Conservation (phyloP, 2,113 vertebrate species). For the Danio rerio region GRCz12tu NC_133188.1:48737001-48737500, state of each 20-base stretch:
- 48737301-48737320: slow-evolving; percentile 1
- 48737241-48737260: not conserved
- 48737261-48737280: not conserved
- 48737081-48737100: not conserved
- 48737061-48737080: not conserved
- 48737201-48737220: not conserved
- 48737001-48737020: too few relatives aligned
- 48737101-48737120: not conserved
- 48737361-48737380: slow-evolving; percentile 16
- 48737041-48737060: not conserved
- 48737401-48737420: slow-evolving; percentile 1
- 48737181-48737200: not conserved
- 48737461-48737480: slow-evolving; percentile 2
- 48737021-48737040: not conserved
- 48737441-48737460: too few relatives aligned
- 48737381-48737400: not conserved
- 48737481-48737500: slow-evolving; percentile 53
- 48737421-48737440: not conserved
- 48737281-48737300: not conserved
- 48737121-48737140: not conserved
- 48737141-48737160: not conserved
- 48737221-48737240: not conserved
- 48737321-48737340: slow-evolving; percentile 22
- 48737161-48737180: not conserved
- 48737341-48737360: slow-evolving; percentile 22